Conservation (phyloP, 2,888 invertebrate species). For the Leptopilina syphax region DNA sequence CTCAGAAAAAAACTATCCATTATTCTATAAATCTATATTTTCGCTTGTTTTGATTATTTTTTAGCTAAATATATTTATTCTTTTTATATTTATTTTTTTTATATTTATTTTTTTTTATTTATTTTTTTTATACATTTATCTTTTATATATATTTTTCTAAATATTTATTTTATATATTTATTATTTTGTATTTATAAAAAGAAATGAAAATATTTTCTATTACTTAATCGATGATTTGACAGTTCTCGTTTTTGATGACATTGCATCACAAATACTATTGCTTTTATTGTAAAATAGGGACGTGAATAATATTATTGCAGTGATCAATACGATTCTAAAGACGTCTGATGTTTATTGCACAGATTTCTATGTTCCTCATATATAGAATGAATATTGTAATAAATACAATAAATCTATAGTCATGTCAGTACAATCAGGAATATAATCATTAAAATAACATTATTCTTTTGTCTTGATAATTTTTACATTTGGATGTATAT, state of each 20-base stretch:
- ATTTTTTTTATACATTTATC: too few relatives aligned
- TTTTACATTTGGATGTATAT: neutral
- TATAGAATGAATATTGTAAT: neutral
- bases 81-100: too few relatives aligned
- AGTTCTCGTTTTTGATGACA: neutral
- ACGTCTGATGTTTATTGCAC: neutral
- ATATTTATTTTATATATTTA: too few relatives aligned
- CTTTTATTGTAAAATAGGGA: constrained; percentile 2
- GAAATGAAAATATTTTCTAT: too few relatives aligned
- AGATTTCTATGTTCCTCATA: neutral
- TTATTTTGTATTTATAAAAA: too few relatives aligned
- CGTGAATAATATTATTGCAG: neutral
- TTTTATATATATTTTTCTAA: too few relatives aligned
- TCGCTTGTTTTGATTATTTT: too few relatives aligned
- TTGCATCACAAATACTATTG: neutral
- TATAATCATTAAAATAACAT: constrained; percentile 12
- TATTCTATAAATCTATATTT: too few relatives aligned
- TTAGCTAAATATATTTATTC: too few relatives aligned
- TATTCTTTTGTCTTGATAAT: constrained; percentile 3
- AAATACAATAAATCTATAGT: neutral
- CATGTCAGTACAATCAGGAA: neutral
- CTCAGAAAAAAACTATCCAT: too few relatives aligned
- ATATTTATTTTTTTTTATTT: too few relatives aligned
- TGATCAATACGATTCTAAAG: constrained; percentile 8
- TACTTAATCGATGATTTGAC: too few relatives aligned